Evolutionary conservation across 1,140 invertebrate species (phyloP), one percentile per base, ranked within the genome.

Genomic region (Calephelis nemesis): DNA sequence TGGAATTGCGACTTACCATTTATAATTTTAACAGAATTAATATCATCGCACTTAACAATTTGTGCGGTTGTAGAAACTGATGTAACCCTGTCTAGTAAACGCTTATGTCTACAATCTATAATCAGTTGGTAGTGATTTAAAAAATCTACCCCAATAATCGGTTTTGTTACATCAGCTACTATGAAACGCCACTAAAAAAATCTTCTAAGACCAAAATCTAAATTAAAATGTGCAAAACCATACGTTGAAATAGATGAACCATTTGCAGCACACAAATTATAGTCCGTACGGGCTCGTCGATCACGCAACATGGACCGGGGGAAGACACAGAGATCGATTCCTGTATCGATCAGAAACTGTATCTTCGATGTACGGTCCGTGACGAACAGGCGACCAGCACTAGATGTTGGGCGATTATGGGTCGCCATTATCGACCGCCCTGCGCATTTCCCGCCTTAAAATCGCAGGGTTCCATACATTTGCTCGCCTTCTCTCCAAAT

Each of bases 321-420:
- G 48, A 63, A 72, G 3, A 72, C 71, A 19, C 70, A 72, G 9
- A 68, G 45, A 13, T 72, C 70, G 39, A 62, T 65, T 6, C 65
- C 65, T 4, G 65, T 71, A 9, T 72, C 70, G 5, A 72, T 47
- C 30, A 71, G 39, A 65, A 68, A 71, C 40, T 71, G 62, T 1
- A 52, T 54, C 15, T 68, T 68, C n/a, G 67, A 67, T 10, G 30
- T 30, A 10, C 67, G 63, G 49, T 69, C 71, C 6, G 48, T 66
- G 12, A 72, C n/a, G 60, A 72, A 72, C 12, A 72, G 67, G 58
- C 71, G 71, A 69, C 71, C 67, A 40, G 71, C 15, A 7, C 9
- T 19, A 7, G 30, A 5, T 1, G 39, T 13, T 10, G 63, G 64
- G 64, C 67, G 60, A 54, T 63, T 63, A 48, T 50, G 15, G 15